A percentile compares a stretch with the other conserved stretches of the same genome.
Evolutionary conservation across 2,113 vertebrate species (phyloP).

Genomic region (Poecile atricapillus): DNA sequence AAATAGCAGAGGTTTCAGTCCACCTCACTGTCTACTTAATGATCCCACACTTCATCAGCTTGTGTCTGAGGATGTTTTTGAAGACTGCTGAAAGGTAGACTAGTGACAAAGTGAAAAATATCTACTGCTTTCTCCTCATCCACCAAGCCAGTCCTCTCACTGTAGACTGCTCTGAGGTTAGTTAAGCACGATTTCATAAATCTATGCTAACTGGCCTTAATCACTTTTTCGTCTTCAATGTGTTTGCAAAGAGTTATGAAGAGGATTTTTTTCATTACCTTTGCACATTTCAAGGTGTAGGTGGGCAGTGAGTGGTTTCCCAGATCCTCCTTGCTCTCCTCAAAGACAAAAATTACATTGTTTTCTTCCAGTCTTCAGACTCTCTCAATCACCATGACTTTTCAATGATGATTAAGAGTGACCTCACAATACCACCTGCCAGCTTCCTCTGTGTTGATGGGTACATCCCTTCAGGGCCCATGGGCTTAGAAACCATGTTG

Average conservation of each 20-base stretch:
- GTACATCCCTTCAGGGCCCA: neutral
- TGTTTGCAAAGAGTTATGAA: neutral
- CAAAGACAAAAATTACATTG: neutral
- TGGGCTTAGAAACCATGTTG: accelerated
- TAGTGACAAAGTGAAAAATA: neutral
- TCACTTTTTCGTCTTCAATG: neutral
- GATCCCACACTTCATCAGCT: neutral
- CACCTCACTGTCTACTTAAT: neutral
- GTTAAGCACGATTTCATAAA: neutral
- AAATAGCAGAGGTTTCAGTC: neutral
- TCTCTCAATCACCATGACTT: neutral
- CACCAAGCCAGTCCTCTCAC: neutral
- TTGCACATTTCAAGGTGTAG: neutral
- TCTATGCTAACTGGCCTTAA: neutral
- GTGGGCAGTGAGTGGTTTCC: neutral
- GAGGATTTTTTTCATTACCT: neutral
- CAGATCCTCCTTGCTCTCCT: neutral
- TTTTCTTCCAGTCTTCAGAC: neutral
- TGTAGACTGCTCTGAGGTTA: neutral
- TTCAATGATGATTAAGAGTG: neutral
- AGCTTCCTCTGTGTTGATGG: neutral
- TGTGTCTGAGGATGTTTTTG: neutral
- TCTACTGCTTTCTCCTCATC: neutral
- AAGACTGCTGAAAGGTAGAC: neutral
- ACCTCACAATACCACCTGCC: neutral